phyloP scores from a whole-genome alignment of 2,888 invertebrate genomes.

The Plagodis pulveraria region DNA sequence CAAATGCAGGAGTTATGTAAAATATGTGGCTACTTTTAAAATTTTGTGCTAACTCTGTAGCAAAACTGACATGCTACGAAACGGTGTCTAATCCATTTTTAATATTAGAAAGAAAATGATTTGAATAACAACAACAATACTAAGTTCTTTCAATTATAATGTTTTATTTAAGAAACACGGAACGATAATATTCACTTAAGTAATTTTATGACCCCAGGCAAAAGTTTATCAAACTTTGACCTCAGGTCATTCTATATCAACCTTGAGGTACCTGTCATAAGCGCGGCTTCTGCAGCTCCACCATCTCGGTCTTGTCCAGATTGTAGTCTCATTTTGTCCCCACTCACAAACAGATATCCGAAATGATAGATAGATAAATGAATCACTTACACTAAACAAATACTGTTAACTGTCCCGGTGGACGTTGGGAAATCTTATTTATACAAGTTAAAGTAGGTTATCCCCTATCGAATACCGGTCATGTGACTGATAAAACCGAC shows the following conservation, averaged over 20 bases:
- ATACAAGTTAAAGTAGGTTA: constrained; percentile 78
- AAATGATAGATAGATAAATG: constrained; percentile 33
- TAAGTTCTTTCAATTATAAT: too few relatives aligned
- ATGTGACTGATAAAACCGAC: constrained; percentile 71
- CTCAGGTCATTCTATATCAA: neutral
- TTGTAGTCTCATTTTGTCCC: constrained; percentile 62
- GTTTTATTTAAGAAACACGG: too few relatives aligned
- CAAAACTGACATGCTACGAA: too few relatives aligned
- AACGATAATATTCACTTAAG: too few relatives aligned
- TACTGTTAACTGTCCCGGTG: constrained; percentile 50
- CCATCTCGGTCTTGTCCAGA: constrained; percentile 77
- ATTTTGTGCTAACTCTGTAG: too few relatives aligned
- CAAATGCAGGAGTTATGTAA: too few relatives aligned
- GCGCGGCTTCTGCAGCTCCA: constrained; percentile 64
- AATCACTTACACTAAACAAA: constrained; percentile 27
- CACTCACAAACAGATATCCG: constrained; percentile 29
- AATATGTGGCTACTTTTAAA: too few relatives aligned
- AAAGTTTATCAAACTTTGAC: neutral
- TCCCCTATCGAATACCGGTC: constrained; percentile 66
- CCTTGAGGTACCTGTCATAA: constrained; percentile 53
- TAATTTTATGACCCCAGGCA: neutral
- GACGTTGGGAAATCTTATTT: constrained; percentile 65
- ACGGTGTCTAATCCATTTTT: too few relatives aligned
- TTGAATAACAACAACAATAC: too few relatives aligned
- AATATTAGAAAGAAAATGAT: too few relatives aligned